Evolutionary conservation across 1,140 invertebrate species (phyloP), one percentile per base, ranked within the genome.

Genomic region (Pseudomyrmex dendroicus): DNA sequence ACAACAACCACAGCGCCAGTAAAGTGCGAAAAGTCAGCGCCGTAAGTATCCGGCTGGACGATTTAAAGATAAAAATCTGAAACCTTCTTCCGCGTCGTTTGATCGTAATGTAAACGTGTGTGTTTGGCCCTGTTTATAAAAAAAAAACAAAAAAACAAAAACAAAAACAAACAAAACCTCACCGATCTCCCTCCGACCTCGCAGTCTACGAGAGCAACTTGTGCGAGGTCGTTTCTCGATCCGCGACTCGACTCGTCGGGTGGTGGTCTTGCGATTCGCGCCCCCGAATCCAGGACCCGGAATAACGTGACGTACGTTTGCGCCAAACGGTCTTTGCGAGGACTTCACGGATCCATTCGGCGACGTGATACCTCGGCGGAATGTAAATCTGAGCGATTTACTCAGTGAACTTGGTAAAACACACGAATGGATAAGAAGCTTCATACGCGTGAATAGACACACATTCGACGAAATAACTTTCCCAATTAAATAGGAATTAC

Each of bases 21-120:
- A 96, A 96, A 95, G 96, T 96, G 90, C 96, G 98, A 95, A 98
- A 98, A 97, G 97, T 98, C 95, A 98, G 97, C 95, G 96, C 97
- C 95, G 97, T 97, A 96, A 97, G 97, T 97, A 95, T 86, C 82
- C n/a, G 48, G n/a, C 80, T 56, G 66, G 57, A n/a, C 25, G 62
- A 67, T 62, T 20, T 54, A 59, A 66, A n/a, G 50, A 59, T 77
- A 80, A 35, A 35, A 35, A 35, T 35, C 76, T 82, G 82, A 80
- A 20, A 67, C 63, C 56, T 25, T 78, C 57, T 74, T 66, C 54
- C 82, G 54, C 52, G 52, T 73, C 80, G 62, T 64, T 82, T 73
- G 56, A 84, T 35, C 85, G 84, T 84, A 84, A 88, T 64, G 73
- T 89, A 70, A 17, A 35, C 35, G 35, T 35, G 35, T 61, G 59